Evolutionary conservation across 2,113 vertebrate species (phyloP).

Genomic region (Prochilodus magdalenae): DNA sequence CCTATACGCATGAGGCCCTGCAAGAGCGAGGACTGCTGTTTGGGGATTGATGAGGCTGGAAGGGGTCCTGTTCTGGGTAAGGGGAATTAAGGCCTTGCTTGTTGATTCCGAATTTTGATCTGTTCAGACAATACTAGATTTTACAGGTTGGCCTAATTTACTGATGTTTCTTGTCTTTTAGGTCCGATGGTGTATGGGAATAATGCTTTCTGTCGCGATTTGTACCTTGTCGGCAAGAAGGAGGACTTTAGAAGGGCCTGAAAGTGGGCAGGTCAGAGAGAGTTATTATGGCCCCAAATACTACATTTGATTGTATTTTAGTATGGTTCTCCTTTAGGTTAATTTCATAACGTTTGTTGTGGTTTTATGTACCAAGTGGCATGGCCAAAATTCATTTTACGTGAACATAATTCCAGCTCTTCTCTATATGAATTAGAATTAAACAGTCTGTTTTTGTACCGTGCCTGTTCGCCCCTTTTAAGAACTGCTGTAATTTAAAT

Average conservation of each 20-base stretch:
- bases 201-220: slow-evolving; percentile 92
- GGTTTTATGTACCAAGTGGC: too few species aligned
- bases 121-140: background rate
- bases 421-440: too few species aligned
- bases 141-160: background rate
- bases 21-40: slow-evolving; percentile 78
- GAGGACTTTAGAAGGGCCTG: slow-evolving; percentile 76
- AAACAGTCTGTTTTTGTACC: too few species aligned
- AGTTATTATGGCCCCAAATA: background rate
- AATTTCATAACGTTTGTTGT: too few species aligned
- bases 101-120: background rate
- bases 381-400: too few species aligned
- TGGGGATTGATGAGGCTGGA: slow-evolving; percentile 92
- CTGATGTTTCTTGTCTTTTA: slow-evolving; percentile 58
- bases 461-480: too few species aligned
- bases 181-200: slow-evolving; percentile 94
- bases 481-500: too few species aligned
- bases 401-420: too few species aligned
- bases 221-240: slow-evolving; percentile 80
- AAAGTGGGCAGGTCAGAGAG: slow-evolving; percentile 88
- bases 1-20: slow-evolving; percentile 78
- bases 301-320: background rate
- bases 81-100: background rate
- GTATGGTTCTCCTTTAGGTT: too few species aligned
- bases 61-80: slow-evolving; percentile 89